Conservation (phyloP, 2,113 vertebrate genomes). For the Chamaea fasciata region DNA sequence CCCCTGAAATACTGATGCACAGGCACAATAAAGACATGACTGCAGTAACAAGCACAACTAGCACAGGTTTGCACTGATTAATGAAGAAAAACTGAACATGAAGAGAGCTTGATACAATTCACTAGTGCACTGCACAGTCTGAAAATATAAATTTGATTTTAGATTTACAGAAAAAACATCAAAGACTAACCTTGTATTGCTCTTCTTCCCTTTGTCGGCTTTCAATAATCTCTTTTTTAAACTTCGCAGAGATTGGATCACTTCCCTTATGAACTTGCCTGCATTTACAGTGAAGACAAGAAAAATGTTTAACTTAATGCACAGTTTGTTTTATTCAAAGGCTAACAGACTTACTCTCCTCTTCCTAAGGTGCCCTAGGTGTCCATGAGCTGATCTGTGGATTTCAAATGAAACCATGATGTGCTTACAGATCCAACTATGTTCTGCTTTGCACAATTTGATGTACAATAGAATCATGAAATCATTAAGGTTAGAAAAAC, state of each 20-base stretch:
- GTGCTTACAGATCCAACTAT: neutral
- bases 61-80: neutral
- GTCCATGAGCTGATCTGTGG: neutral
- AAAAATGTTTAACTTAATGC: neutral
- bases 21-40: neutral
- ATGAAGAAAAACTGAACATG: neutral
- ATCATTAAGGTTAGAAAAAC: neutral
- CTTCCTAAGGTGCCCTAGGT: neutral
- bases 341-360: neutral
- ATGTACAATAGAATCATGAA: neutral
- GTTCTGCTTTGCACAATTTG: neutral
- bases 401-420: neutral
- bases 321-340: neutral
- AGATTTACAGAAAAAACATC: neutral
- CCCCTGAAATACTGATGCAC: neutral
- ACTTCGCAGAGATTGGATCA: conserved; percentile 69
- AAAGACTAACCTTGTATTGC: conserved; percentile 76
- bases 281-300: neutral
- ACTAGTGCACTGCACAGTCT: neutral
- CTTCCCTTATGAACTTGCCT: conserved; percentile 84
- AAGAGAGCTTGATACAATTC: neutral
- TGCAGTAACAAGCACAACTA: neutral
- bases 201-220: conserved; percentile 65
- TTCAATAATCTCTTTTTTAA: conserved; percentile 70
- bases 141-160: neutral